Conservation (phyloP, 2,888 invertebrate species). For the Acleris literana region DNA sequence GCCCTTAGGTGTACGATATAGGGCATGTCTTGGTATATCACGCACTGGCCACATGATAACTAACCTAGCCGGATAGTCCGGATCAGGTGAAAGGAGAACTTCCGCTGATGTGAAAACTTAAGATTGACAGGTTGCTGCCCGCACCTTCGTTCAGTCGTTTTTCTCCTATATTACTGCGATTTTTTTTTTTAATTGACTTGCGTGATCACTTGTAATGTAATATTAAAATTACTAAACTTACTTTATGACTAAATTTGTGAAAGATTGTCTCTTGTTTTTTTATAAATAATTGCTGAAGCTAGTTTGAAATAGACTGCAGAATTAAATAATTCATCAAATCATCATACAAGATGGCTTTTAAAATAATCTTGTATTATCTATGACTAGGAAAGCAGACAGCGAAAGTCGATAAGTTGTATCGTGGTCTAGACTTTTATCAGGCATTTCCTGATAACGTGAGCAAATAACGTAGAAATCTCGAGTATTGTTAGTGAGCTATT, state of each 20-base stretch:
- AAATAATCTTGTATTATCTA: constrained; percentile 1
- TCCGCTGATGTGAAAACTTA: constrained; percentile 28
- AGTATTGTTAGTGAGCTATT: no score
- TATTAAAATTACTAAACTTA: no score
- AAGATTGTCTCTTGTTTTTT: no score
- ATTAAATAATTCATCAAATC: not conserved
- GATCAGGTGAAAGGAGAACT: constrained; percentile 39
- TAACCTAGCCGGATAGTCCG: constrained; percentile 13
- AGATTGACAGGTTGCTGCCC: constrained; percentile 5
- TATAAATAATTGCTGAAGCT: no score
- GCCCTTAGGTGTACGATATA: not conserved
- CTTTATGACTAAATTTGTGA: no score
- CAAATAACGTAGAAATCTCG: not conserved
- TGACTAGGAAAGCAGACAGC: not conserved
- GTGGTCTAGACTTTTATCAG: constrained; percentile 13
- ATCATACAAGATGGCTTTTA: not conserved
- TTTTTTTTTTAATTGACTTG: no score
- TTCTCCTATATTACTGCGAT: no score
- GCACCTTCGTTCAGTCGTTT: no score
- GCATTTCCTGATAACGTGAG: constrained; percentile 3
- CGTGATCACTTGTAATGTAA: no score
- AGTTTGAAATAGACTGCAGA: no score
- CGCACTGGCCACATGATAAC: not conserved
- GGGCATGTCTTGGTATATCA: not conserved
- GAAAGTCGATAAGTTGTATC: constrained; percentile 12